These are phyloP conservation scores for Pangasius krempfi DNA, from an alignment of 2,797 vertebrate species.

Conservation along the genomic window DNA sequence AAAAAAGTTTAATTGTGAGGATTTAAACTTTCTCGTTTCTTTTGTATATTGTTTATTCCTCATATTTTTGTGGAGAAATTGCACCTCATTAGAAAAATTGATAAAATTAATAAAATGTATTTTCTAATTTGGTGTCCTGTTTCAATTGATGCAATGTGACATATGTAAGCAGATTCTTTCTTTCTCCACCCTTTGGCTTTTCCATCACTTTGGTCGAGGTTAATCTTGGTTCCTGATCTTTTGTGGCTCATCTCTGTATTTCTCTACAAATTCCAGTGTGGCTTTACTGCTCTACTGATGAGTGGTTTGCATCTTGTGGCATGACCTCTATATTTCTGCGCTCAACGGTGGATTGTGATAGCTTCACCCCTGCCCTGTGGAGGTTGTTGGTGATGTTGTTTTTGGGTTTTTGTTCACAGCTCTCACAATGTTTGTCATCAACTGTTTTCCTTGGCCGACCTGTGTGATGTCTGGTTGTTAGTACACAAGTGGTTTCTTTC, in stretches of 20 bases:
- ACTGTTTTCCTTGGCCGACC: neutral
- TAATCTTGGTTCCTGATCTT: too few species aligned
- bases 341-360: too few species aligned
- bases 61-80: neutral
- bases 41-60: neutral
- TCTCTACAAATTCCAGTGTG: too few species aligned
- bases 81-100: neutral
- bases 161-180: too few species aligned
- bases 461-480: neutral
- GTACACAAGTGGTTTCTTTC: too few species aligned
- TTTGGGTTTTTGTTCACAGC: too few species aligned
- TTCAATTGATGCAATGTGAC: neutral
- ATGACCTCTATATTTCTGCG: too few species aligned
- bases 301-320: too few species aligned
- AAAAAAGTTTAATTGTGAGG: neutral
- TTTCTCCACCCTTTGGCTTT: too few species aligned
- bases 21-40: neutral
- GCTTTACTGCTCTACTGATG: too few species aligned
- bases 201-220: too few species aligned
- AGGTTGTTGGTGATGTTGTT: neutral
- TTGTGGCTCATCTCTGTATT: too few species aligned
- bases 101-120: constrained; percentile 3
- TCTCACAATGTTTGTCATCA: neutral
- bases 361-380: neutral
- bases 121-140: constrained; percentile 9